A percentile compares a stretch with the other conserved stretches of the same genome.
Conservation (phyloP, 2,113 vertebrate genomes). For the Tympanuchus pallidicinctus region DNA sequence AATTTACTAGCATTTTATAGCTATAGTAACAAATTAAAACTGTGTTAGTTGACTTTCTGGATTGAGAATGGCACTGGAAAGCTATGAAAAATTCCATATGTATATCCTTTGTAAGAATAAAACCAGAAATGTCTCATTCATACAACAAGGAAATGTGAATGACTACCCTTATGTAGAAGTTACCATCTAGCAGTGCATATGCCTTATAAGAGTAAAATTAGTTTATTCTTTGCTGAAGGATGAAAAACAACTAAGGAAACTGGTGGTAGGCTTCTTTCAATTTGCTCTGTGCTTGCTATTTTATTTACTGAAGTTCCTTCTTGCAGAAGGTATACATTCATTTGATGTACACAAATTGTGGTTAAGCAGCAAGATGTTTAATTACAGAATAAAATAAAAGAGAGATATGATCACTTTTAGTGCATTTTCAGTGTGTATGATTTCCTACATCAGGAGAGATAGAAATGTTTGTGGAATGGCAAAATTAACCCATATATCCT, state of each 20-base stretch:
- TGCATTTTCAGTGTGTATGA: background rate
- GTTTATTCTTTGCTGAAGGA: background rate
- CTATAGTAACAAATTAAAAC: background rate
- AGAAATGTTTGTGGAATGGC: background rate
- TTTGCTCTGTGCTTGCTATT: background rate
- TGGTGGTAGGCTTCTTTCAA: background rate
- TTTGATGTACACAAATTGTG: background rate
- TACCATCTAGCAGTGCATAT: accelerated
- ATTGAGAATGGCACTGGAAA: background rate
- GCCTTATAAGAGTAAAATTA: background rate
- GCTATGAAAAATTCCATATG: background rate
- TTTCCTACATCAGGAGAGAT: background rate
- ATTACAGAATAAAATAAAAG: background rate
- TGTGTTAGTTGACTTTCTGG: background rate
- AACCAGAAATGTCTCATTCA: background rate
- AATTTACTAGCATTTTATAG: background rate
- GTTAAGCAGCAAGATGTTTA: background rate
- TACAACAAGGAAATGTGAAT: background rate
- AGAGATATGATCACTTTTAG: background rate
- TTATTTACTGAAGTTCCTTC: background rate
- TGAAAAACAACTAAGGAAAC: background rate
- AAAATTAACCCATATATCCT: background rate
- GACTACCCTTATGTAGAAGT: background rate
- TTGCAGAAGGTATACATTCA: background rate
- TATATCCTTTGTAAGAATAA: background rate